Conservation (phyloP, 1,140 invertebrate species). For the Drosophila triauraria region DNA sequence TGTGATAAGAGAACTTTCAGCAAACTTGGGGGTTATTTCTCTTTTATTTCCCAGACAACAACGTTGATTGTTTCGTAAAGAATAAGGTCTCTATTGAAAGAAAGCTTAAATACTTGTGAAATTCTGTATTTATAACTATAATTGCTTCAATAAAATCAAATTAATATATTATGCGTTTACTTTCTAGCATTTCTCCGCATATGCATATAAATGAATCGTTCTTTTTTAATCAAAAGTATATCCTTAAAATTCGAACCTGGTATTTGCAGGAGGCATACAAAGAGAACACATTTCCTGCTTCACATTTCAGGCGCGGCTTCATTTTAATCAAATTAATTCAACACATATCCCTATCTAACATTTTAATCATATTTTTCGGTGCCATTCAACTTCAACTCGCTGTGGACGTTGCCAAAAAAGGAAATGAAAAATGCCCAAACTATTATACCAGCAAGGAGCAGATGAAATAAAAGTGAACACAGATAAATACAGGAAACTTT, state of each 20-base stretch:
- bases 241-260: too few relatives aligned
- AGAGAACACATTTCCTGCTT: neutral
- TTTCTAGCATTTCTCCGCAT: neutral
- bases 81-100: neutral
- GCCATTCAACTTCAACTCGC: conserved; percentile 54
- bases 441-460: conserved; percentile 30
- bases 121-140: too few relatives aligned
- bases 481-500: conserved; percentile 37
- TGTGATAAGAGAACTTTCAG: neutral
- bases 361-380: conserved; percentile 49
- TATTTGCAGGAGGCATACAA: neutral
- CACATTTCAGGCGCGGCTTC: neutral
- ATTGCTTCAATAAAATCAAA: too few relatives aligned
- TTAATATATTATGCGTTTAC: neutral
- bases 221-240: neutral
- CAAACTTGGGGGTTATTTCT: neutral
- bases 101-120: neutral
- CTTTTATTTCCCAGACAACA: neutral
- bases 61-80: neutral
- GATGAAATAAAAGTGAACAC: conserved; percentile 31
- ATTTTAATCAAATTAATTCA: conserved; percentile 55
- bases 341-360: conserved; percentile 45
- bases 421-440: conserved; percentile 29
- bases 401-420: conserved; percentile 22
- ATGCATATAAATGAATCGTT: neutral